Evolutionary conservation across 2,888 invertebrate species (phyloP), one percentile per base, ranked within the genome.

Genomic region (Latheticus oryzae): DNA sequence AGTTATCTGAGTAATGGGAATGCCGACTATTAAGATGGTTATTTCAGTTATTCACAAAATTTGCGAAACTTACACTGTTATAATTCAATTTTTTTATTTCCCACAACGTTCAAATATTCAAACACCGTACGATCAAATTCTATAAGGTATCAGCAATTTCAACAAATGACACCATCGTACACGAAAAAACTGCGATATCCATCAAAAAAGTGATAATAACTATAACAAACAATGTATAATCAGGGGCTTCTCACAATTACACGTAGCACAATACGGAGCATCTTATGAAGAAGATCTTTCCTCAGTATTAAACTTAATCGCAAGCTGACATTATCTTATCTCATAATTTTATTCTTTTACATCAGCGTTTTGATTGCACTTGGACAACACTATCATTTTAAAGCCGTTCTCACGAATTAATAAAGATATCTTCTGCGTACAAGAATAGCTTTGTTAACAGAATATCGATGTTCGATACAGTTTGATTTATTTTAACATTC

Each of bases 261-360:
- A 21, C 5, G 16, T 17, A 16, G 21, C 7, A 33, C 45, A 33
- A 45, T 45, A 19, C n/a, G 30, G 17, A 32, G 45, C 28, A 21
- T 23, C 24, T 32, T 19, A 17, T 13, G 21, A 19, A 7, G 24
- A 43, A 17, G 42, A 43, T 28, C 28, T 17, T 28, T 28, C 28
- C 42, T 28, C 12, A 21, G 16, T 15, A 47, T 47, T 47, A 47
- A 19, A 45, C 33, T 28, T 43, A 43, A 43, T 43, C 17, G 32
- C 33, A 43, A 43, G 21, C 45, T 32, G 32, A 11, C 32, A 45
- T 45, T 40, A 28, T 5, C 17, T 35, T 38, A 38, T 45, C 45
- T 45, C 21, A 17, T 45, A 45, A 47, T 47, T 47, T 47, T 13
- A 47, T 33, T 47, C 47, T 47, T 45, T 24, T 24, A 33, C 47